A percentile compares a stretch with the other conserved stretches of the same genome.
phyloP scores from a whole-genome alignment of 2,113 vertebrate genomes.

The Coregonus clupeaformis region DNA sequence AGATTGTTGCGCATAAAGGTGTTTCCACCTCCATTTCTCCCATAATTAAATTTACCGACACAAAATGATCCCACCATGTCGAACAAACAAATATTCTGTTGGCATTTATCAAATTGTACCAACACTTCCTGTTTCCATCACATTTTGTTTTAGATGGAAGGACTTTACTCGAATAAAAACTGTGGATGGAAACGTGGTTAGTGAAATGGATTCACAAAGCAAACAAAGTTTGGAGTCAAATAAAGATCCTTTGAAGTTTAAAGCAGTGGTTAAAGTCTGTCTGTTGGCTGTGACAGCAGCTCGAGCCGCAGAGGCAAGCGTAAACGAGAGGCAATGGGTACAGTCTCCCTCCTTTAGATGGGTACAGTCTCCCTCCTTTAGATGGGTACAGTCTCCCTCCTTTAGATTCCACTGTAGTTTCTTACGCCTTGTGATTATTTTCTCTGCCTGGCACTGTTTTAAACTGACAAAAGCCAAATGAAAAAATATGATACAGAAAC shows the following conservation, averaged over 20 bases:
- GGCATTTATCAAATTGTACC: too few species aligned
- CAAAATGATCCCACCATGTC: too few species aligned
- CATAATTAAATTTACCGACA: too few species aligned
- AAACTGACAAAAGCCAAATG: constrained; percentile 18
- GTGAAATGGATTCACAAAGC: neutral
- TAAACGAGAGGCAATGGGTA: neutral
- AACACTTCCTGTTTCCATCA: too few species aligned
- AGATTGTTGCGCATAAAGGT: too few species aligned
- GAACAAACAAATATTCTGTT: too few species aligned
- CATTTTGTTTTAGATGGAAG: too few species aligned
- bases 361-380: too few species aligned
- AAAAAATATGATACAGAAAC: constrained; percentile 20
- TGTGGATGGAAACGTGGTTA: too few species aligned
- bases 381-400: neutral
- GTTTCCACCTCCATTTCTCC: too few species aligned
- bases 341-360: too few species aligned
- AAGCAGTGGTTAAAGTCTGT: neutral
- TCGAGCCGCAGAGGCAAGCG: neutral
- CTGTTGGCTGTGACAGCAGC: neutral
- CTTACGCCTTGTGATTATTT: neutral
- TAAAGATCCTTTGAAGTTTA: constrained; percentile 10
- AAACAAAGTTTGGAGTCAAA: neutral
- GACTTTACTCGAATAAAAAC: too few species aligned
- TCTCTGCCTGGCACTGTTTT: constrained; percentile 12
- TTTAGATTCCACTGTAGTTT: neutral